Evolutionary conservation across 2,797 vertebrate genomes (phyloP).

Genomic region (Buceros bicornis): DNA sequence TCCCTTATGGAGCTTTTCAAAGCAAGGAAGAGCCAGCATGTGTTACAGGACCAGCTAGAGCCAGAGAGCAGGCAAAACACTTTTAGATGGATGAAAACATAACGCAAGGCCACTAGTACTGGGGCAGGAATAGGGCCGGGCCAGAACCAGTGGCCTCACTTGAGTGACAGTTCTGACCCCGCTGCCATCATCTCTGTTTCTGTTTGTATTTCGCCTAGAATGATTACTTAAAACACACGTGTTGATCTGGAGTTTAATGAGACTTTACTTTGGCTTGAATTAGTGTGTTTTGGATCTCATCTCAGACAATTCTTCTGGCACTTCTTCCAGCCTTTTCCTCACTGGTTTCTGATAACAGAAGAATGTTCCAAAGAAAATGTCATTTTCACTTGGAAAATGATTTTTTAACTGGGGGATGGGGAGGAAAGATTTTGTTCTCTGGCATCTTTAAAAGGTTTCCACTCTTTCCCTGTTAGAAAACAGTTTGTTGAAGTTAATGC

Average conservation of each 20-base stretch:
- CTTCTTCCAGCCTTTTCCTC: not conserved
- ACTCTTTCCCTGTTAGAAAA: not conserved
- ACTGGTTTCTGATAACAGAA: constrained; percentile 16
- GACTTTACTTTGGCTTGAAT: constrained; percentile 7
- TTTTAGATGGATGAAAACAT: not conserved
- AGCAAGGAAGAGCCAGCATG: not conserved
- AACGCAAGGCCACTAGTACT: not conserved
- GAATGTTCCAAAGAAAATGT: constrained; percentile 10
- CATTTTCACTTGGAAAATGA: not conserved
- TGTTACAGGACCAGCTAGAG: not conserved
- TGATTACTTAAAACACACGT: not conserved
- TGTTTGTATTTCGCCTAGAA: not conserved
- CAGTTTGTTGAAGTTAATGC: not conserved
- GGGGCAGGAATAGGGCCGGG: not conserved
- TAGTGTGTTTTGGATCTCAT: not conserved
- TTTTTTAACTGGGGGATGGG: not conserved
- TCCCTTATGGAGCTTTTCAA: not conserved
- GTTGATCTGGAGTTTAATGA: not conserved
- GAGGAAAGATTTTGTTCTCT: not conserved
- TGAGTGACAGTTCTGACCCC: not conserved
- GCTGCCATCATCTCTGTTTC: not conserved
- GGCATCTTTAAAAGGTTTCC: not conserved
- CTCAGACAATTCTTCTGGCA: constrained; percentile 20
- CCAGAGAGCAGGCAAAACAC: not conserved
- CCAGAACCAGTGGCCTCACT: not conserved